These are phyloP conservation scores for Drosophila bifasciata DNA, from an alignment of 1,140 invertebrate genomes.

Conservation along the genomic window DNA sequence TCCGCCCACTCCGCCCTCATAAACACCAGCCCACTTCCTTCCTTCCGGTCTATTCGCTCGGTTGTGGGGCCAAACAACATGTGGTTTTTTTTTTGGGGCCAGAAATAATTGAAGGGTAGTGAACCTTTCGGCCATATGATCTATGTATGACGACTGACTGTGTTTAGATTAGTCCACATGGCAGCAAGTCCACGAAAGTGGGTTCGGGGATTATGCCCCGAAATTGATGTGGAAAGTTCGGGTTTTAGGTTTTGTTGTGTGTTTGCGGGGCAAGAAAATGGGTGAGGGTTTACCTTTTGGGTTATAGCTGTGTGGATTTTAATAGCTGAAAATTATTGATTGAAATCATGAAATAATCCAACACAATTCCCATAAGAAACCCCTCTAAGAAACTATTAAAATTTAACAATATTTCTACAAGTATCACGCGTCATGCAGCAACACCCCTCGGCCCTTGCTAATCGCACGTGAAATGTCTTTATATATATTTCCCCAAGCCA, in stretches of 20 bases:
- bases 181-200: background rate
- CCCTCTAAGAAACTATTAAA: no score
- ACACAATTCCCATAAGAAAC: no score
- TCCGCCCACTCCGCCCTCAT: slow-evolving; percentile 4
- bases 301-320: no score
- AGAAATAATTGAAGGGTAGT: slow-evolving; percentile 49
- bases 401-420: no score
- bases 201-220: slow-evolving; percentile 9
- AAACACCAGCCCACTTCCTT: slow-evolving; percentile 33
- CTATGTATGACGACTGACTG: slow-evolving; percentile 15
- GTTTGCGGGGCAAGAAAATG: no score
- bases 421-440: no score
- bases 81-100: slow-evolving; percentile 14
- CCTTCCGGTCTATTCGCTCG: slow-evolving; percentile 20
- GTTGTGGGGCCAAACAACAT: slow-evolving; percentile 16
- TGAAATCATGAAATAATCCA: background rate
- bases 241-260: background rate
- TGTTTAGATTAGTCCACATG: slow-evolving; percentile 8
- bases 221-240: slow-evolving; percentile 2
- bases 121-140: slow-evolving; percentile 15
- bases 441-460: no score
- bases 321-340: no score
- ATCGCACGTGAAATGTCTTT: no score
- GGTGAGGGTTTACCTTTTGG: no score
- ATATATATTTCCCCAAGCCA: no score